Percentiles rank a stretch among this genome's conserved stretches.
Evolutionary conservation across 2,888 invertebrate species (phyloP).

Genomic region (Noctua janthe): DNA sequence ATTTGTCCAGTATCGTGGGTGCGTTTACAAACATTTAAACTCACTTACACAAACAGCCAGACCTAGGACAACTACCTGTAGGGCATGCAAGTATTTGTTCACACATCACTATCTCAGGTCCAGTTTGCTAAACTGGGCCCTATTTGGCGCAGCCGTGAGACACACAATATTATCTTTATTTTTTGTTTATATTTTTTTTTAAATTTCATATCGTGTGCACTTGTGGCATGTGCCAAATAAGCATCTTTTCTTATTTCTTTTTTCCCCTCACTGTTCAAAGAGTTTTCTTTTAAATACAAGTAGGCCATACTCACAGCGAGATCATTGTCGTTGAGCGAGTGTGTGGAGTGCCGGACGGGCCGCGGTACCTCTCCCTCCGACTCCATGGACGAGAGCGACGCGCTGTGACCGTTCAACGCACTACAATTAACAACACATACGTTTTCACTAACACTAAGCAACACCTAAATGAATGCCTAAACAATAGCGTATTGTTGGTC

Average conservation of each 20-base stretch:
- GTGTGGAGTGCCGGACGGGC: constrained; percentile 92
- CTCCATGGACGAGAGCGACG: constrained; percentile 92
- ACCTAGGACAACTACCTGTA: not conserved
- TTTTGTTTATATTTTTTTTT: too few species aligned
- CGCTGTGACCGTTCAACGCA: constrained; percentile 87
- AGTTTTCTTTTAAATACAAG: not conserved
- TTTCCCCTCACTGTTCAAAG: not conserved
- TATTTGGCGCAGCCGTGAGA: too few species aligned
- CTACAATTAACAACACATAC: constrained; percentile 69
- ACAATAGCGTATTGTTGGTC: not conserved
- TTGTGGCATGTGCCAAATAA: too few species aligned
- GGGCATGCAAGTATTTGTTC: not conserved
- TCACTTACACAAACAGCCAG: not conserved
- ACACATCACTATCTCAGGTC: too few species aligned
- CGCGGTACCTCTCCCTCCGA: constrained; percentile 95
- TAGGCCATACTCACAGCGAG: constrained; percentile 92
- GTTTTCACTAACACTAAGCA: constrained; percentile 6
- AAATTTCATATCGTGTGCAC: too few species aligned
- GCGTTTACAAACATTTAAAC: not conserved
- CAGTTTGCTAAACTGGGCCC: too few species aligned
- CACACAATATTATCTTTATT: too few species aligned
- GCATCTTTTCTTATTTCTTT: not conserved
- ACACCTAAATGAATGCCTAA: not conserved
- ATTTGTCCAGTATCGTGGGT: not conserved
- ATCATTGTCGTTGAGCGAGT: constrained; percentile 97